Percentiles rank a stretch among this genome's conserved stretches.
Evolutionary conservation across 2,888 invertebrate genomes (phyloP).

Genomic region (Ellobium chinense): DNA sequence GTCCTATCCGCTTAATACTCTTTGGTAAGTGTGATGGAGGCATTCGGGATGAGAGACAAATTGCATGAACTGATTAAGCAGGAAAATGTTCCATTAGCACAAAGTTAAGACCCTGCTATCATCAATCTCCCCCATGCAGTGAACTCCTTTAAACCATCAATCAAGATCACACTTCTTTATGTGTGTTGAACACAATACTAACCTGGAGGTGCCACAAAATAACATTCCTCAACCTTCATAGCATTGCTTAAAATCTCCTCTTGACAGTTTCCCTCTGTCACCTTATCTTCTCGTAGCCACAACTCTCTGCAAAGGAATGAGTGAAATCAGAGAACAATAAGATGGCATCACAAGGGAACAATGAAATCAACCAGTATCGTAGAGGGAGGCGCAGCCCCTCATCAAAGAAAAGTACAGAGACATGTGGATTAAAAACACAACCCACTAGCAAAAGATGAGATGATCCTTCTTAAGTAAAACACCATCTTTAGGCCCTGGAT

Average conservation of each 20-base stretch:
- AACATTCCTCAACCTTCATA: slow-evolving; percentile 88
- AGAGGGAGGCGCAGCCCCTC: no score
- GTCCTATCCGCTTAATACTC: no score
- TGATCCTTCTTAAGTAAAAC: no score
- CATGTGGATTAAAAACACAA: no score
- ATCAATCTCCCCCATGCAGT: no score
- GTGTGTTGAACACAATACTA: slow-evolving; percentile 71
- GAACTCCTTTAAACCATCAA: background rate
- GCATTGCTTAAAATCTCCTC: slow-evolving; percentile 88
- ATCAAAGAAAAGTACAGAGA: no score
- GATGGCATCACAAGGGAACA: no score
- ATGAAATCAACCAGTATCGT: no score
- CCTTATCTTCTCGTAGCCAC: slow-evolving; percentile 84
- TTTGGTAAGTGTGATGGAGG: background rate
- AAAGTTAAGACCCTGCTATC: no score
- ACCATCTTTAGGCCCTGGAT: no score
- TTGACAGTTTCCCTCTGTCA: slow-evolving; percentile 86
- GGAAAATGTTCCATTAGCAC: background rate
- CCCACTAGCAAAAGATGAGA: no score
- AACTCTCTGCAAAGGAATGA: slow-evolving; percentile 82
- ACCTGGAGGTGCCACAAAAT: slow-evolving; percentile 92
- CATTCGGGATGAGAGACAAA: background rate
- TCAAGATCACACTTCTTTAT: background rate
- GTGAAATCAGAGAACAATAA: no score
- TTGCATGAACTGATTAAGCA: background rate